Percentiles rank a stretch among this genome's conserved stretches.
phyloP scores from a whole-genome alignment of 2,113 vertebrate species.

The Takifugu flavidus region DNA sequence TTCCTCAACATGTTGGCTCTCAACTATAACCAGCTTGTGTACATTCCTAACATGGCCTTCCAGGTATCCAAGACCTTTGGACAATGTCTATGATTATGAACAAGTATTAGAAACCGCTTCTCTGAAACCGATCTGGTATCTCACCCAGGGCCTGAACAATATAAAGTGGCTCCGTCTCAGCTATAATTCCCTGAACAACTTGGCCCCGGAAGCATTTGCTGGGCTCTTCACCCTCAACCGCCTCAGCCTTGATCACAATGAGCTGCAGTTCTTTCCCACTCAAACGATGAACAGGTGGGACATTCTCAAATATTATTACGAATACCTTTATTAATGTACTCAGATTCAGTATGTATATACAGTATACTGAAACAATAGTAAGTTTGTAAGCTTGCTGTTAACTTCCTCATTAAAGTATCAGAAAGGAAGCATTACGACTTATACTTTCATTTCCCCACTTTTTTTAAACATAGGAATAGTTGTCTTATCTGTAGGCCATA shows the following conservation, averaged over 20 bases:
- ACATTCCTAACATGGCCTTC: constrained; percentile 90
- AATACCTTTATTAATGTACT: too few species aligned
- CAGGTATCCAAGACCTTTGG: constrained; percentile 52
- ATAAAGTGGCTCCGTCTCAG: constrained; percentile 86
- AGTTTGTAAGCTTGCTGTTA: too few species aligned
- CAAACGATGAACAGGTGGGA: constrained; percentile 81
- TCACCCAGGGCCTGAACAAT: constrained; percentile 79
- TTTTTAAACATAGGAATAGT: too few species aligned
- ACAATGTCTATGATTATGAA: not conserved
- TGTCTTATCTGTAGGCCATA: too few species aligned
- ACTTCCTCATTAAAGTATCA: too few species aligned
- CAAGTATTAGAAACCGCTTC: not conserved
- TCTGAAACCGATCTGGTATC: not conserved
- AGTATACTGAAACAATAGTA: too few species aligned
- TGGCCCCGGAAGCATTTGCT: constrained; percentile 84
- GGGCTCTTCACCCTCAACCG: constrained; percentile 83
- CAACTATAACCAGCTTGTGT: constrained; percentile 85
- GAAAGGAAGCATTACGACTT: too few species aligned
- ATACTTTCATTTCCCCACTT: too few species aligned
- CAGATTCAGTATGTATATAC: too few species aligned
- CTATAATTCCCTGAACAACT: constrained; percentile 86
- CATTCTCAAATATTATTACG: not conserved
- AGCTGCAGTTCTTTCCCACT: constrained; percentile 85
- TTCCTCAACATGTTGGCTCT: constrained; percentile 82
- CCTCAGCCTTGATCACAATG: constrained; percentile 90